Percentiles rank a stretch among this genome's conserved stretches.
Evolutionary conservation across 2,113 vertebrate species (phyloP).

Genomic region (Sterna hirundo): DNA sequence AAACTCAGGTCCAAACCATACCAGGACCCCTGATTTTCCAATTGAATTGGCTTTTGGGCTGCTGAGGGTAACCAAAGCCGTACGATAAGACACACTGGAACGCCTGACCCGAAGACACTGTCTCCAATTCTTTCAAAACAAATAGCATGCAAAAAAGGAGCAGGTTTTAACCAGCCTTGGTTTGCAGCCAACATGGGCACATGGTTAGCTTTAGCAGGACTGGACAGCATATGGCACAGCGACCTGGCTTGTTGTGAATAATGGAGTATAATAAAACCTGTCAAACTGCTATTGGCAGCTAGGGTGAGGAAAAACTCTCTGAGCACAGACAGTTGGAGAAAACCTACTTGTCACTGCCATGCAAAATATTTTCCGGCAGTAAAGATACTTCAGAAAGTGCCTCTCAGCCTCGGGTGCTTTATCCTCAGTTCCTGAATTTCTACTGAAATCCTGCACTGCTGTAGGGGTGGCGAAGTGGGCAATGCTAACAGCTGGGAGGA

Average conservation of each 20-base stretch:
- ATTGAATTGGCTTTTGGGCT: not conserved
- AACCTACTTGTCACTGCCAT: slow-evolving; percentile 29
- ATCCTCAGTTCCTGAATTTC: not conserved
- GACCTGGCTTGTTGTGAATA: slow-evolving; percentile 66
- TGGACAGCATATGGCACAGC: slow-evolving; percentile 65
- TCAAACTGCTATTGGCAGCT: slow-evolving; percentile 63
- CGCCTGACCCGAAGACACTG: not conserved
- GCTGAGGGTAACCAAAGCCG: not conserved
- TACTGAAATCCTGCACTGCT: not conserved
- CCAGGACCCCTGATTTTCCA: not conserved
- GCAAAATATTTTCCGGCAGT: slow-evolving; percentile 12
- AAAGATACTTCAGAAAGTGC: not conserved
- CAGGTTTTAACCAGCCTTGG: slow-evolving; percentile 59
- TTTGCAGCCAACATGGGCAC: slow-evolving; percentile 54
- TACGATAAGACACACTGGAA: not conserved
- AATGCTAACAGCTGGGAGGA: not conserved
- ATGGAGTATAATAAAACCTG: slow-evolving; percentile 65
- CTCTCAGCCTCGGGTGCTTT: not conserved
- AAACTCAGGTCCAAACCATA: not conserved
- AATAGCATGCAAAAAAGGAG: slow-evolving; percentile 37
- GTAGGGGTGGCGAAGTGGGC: not conserved
- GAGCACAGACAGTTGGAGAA: slow-evolving; percentile 34
- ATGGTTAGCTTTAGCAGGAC: slow-evolving; percentile 60
- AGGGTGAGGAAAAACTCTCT: slow-evolving; percentile 31
- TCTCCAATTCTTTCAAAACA: slow-evolving; percentile 42